Conservation (phyloP, 2,113 vertebrate genomes). For the Rhagologus leucostigma region DNA sequence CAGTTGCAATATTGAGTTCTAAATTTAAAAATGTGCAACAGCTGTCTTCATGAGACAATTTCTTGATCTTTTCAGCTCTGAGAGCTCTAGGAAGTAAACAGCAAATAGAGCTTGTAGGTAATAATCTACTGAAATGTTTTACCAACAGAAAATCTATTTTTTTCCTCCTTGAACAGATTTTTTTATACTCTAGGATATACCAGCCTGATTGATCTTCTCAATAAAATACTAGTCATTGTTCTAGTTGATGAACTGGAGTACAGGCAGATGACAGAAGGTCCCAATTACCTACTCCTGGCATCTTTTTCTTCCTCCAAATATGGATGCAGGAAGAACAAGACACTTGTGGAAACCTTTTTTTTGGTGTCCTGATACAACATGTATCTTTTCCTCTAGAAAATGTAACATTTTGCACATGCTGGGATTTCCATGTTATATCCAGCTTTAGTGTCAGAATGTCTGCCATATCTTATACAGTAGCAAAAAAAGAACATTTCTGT, state of each 20-base stretch:
- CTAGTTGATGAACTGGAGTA: not conserved
- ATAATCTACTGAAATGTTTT: not conserved
- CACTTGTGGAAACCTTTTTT: not conserved
- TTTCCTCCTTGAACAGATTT: not conserved
- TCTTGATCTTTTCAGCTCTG: not conserved
- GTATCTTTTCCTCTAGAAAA: not conserved
- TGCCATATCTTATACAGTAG: not conserved
- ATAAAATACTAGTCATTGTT: not conserved
- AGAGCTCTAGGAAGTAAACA: not conserved
- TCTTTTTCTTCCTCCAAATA: not conserved
- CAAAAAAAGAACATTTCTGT: not conserved
- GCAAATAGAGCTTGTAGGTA: not conserved
- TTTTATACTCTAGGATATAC: not conserved
- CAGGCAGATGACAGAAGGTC: not conserved
- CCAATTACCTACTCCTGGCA: not conserved
- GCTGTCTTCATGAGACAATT: not conserved
- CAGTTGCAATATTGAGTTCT: not conserved
- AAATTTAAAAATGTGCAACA: not conserved
- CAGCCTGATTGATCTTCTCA: not conserved
- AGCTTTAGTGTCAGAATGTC: not conserved
- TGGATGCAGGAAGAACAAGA: not conserved
- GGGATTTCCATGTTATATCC: not conserved
- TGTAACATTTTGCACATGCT: not conserved
- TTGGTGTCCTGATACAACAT: not conserved
- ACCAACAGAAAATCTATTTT: not conserved